These are phyloP conservation scores for Callyntrura guangdongensis DNA, from an alignment of 2,888 invertebrate species.

Conservation along the genomic window DNA sequence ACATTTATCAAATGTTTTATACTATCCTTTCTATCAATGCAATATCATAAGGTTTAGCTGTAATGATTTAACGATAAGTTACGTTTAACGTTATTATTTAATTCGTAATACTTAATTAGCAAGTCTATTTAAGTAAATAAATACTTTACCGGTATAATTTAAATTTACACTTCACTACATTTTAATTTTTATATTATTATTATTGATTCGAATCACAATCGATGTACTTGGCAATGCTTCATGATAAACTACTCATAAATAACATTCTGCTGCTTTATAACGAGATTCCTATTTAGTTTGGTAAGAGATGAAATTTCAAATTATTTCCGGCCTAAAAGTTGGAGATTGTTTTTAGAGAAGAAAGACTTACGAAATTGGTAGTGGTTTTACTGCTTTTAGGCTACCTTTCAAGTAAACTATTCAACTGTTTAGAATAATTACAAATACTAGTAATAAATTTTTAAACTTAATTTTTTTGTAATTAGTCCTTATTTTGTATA, in stretches of 20 bases:
- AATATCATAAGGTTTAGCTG: slow-evolving; percentile 35
- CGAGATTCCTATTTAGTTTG: background rate
- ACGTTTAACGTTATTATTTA: slow-evolving; percentile 28
- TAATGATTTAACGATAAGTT: slow-evolving; percentile 18
- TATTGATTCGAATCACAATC: background rate
- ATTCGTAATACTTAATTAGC: slow-evolving; percentile 68
- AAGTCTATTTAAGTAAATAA: slow-evolving; percentile 70
- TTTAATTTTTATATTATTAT: background rate
- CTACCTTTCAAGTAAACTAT: background rate
- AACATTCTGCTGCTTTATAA: too few relatives aligned
- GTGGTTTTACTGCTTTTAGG: background rate
- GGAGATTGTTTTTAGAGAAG: slow-evolving; percentile 59
- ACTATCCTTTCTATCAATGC: slow-evolving; percentile 63
- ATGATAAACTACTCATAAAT: slow-evolving; percentile 3
- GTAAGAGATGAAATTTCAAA: background rate
- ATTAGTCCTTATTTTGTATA: background rate
- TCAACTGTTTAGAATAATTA: background rate
- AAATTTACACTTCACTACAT: slow-evolving; percentile 27
- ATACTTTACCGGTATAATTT: slow-evolving; percentile 45
- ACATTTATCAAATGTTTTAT: background rate
- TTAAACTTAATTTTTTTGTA: background rate
- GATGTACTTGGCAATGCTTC: background rate
- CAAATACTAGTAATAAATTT: background rate
- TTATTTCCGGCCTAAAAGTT: slow-evolving; percentile 33
- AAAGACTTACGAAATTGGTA: slow-evolving; percentile 55